Evolutionary conservation across 2,113 vertebrate species (phyloP).

Genomic region (Tyrannus savana): DNA sequence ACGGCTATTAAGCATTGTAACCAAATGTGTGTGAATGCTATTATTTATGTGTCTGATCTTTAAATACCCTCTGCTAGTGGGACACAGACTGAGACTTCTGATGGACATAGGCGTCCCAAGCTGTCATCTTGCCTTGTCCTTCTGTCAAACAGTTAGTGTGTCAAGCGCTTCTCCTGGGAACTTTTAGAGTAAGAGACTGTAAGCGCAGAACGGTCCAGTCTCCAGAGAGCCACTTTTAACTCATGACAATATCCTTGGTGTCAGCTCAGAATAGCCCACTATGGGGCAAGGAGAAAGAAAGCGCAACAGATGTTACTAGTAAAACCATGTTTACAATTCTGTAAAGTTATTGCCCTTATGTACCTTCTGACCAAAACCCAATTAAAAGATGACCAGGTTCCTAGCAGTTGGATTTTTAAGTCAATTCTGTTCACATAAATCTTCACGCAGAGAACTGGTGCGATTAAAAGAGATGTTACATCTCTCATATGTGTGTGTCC

Average conservation of each 20-base stretch:
- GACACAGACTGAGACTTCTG: constrained; percentile 52
- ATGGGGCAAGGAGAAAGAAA: constrained; percentile 79
- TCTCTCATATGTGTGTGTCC: background rate
- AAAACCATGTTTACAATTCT: constrained; percentile 80
- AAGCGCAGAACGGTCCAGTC: constrained; percentile 46
- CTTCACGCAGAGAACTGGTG: rapidly evolving
- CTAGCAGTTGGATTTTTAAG: background rate
- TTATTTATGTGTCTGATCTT: constrained; percentile 60
- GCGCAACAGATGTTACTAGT: constrained; percentile 85
- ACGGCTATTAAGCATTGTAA: constrained; percentile 32
- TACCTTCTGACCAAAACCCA: constrained; percentile 43
- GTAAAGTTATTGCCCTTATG: constrained; percentile 57
- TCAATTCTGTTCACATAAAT: background rate
- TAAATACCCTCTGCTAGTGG: constrained; percentile 59
- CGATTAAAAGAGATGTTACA: background rate
- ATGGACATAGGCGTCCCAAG: constrained; percentile 37
- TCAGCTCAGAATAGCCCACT: constrained; percentile 79
- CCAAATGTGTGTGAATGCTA: constrained; percentile 36
- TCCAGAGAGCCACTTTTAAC: constrained; percentile 80
- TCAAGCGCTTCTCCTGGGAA: constrained; percentile 74
- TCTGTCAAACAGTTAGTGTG: constrained; percentile 67
- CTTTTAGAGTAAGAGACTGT: constrained; percentile 32
- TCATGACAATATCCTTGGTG: constrained; percentile 74
- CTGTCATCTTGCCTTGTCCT: constrained; percentile 68
- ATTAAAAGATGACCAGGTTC: background rate